phyloP scores from a whole-genome alignment of 2,113 vertebrate genomes.

The Myotis davidii region DNA sequence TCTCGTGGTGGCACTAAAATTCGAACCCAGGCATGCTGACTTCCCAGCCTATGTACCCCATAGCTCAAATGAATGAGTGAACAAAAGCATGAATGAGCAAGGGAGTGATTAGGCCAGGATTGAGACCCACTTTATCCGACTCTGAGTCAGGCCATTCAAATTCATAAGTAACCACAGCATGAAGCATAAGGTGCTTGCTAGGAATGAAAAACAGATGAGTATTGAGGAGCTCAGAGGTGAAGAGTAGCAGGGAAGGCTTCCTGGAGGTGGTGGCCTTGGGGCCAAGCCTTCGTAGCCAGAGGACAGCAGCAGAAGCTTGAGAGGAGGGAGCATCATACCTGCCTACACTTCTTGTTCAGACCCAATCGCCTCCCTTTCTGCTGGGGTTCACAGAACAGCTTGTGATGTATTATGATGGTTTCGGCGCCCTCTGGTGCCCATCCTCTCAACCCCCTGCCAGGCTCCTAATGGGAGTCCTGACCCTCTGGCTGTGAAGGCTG shows the following conservation, averaged over 20 bases:
- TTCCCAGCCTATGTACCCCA: neutral
- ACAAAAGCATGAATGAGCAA: neutral
- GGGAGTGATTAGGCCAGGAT: neutral
- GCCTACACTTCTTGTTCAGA: neutral
- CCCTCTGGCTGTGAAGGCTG: neutral
- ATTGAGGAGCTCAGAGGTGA: neutral
- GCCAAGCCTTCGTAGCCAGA: neutral
- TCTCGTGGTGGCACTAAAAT: neutral
- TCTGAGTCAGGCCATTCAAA: neutral
- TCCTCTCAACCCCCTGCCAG: neutral
- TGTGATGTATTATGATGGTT: conserved; percentile 16
- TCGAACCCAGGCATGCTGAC: neutral
- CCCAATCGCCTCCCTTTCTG: neutral
- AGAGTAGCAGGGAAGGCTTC: neutral
- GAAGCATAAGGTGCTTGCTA: neutral
- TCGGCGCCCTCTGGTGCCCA: neutral
- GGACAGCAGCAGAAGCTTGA: neutral
- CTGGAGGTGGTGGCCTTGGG: neutral
- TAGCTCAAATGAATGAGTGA: neutral
- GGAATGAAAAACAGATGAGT: neutral
- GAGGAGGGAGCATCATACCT: neutral
- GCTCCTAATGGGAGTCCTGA: conserved; percentile 56
- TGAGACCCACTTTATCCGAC: neutral
- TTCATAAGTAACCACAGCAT: neutral
- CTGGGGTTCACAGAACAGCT: neutral